phyloP scores from a whole-genome alignment of 1,140 invertebrate species.

The Drosophila equinoxialis region DNA sequence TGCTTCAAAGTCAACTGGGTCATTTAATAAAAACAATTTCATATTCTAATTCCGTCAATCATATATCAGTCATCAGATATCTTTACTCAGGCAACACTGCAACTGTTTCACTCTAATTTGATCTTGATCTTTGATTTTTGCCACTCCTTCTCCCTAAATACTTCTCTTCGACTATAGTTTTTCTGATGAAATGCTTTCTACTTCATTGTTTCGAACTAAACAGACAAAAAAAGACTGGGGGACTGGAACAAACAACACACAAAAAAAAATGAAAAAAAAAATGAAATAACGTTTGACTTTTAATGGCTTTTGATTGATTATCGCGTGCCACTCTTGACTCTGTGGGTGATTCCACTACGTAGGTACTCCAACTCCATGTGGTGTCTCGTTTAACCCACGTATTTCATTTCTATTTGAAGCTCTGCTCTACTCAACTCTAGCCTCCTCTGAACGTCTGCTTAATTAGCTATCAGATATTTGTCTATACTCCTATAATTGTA shows the following conservation, averaged over 20 bases:
- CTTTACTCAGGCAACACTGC: constrained; percentile 43
- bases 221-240: constrained; percentile 11
- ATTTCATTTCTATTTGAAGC: constrained; percentile 45
- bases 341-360: constrained; percentile 59
- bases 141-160: constrained; percentile 56
- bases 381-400: constrained; percentile 69
- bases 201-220: constrained; percentile 52
- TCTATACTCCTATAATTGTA: constrained; percentile 8
- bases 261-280: constrained; percentile 7
- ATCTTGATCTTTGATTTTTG: constrained; percentile 69
- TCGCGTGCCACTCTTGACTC: constrained; percentile 71
- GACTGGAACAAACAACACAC: neutral
- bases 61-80: constrained; percentile 35
- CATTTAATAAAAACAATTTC: constrained; percentile 78
- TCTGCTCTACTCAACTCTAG: constrained; percentile 52
- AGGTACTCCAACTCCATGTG: constrained; percentile 44
- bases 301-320: constrained; percentile 81
- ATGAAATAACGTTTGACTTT: constrained; percentile 63
- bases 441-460: constrained; percentile 68
- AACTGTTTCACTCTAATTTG: constrained; percentile 52
- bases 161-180: constrained; percentile 19
- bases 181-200: constrained; percentile 80
- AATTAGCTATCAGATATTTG: constrained; percentile 54
- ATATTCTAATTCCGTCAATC: constrained; percentile 80
- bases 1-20: constrained; percentile 54